phyloP scores from a whole-genome alignment of 2,888 invertebrate species.

The Microctonus brassicae region DNA sequence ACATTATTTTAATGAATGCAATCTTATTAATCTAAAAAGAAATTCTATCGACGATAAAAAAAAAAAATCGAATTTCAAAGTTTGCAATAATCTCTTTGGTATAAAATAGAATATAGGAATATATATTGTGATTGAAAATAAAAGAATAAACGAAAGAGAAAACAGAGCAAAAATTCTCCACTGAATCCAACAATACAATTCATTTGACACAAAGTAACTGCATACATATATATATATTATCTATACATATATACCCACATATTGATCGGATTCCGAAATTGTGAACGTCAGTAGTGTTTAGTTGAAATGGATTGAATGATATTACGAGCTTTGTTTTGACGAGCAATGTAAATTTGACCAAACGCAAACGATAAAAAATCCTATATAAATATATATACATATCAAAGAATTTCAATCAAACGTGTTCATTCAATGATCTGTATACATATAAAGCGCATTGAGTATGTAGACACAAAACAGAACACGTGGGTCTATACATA shows the following conservation, averaged over 20 bases:
- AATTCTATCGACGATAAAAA: too few relatives aligned
- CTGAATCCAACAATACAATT: conserved; percentile 18
- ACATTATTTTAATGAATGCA: too few relatives aligned
- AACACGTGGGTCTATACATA: too few relatives aligned
- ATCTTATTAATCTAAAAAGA: too few relatives aligned
- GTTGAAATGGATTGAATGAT: conserved; percentile 3
- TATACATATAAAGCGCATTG: background rate
- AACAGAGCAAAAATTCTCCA: background rate
- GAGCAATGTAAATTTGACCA: conserved; percentile 1
- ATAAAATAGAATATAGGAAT: background rate
- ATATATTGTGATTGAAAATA: too few relatives aligned
- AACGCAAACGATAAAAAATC: background rate
- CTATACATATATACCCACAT: background rate
- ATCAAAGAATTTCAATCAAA: background rate
- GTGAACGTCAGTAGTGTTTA: conserved; percentile 2
- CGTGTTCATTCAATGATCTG: background rate
- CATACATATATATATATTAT: background rate
- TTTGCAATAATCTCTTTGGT: background rate
- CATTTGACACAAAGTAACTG: conserved; percentile 24
- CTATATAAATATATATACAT: background rate
- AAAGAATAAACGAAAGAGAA: background rate
- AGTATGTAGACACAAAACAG: too few relatives aligned
- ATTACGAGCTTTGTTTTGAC: conserved; percentile 14
- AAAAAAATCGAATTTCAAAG: too few relatives aligned
- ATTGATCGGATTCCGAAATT: background rate